phyloP scores from a whole-genome alignment of 1,140 invertebrate genomes.

The Elymnias hypermnestra region DNA sequence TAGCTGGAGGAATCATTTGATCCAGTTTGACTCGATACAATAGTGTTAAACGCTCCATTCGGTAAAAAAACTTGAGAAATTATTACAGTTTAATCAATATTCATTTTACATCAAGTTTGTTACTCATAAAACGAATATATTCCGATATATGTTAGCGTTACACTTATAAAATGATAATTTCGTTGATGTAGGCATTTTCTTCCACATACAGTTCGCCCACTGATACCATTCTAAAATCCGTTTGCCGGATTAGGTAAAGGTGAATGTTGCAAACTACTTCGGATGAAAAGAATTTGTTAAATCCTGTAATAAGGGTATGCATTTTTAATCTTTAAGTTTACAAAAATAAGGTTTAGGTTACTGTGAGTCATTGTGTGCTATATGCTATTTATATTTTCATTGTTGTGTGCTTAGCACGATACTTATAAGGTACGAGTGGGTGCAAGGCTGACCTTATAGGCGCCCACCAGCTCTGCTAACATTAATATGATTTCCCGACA shows the following conservation, averaged over 20 bases:
- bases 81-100: too few species aligned
- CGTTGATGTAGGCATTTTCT: constrained; percentile 28
- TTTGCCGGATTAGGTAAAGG: constrained; percentile 70
- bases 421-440: constrained; percentile 68
- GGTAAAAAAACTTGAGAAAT: too few species aligned
- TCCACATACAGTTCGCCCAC: constrained; percentile 55
- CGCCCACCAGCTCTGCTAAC: constrained; percentile 56
- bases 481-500: constrained; percentile 62
- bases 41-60: too few species aligned
- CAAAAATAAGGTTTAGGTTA: constrained; percentile 16
- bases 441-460: constrained; percentile 72
- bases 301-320: too few species aligned
- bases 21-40: too few species aligned
- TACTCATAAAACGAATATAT: too few species aligned
- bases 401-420: constrained; percentile 44
- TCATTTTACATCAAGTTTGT: too few species aligned
- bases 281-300: constrained; percentile 19
- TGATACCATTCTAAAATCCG: constrained; percentile 65
- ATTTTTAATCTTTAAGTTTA: constrained; percentile 5
- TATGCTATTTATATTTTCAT: constrained; percentile 19
- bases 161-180: neutral
- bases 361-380: constrained; percentile 3
- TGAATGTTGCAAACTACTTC: constrained; percentile 64
- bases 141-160: neutral
- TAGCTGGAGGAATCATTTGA: too few species aligned